Evolutionary conservation across 35 echinoderm and acorn worm genomes (phyloP).

Genomic region (Nesometra sesokonis): DNA sequence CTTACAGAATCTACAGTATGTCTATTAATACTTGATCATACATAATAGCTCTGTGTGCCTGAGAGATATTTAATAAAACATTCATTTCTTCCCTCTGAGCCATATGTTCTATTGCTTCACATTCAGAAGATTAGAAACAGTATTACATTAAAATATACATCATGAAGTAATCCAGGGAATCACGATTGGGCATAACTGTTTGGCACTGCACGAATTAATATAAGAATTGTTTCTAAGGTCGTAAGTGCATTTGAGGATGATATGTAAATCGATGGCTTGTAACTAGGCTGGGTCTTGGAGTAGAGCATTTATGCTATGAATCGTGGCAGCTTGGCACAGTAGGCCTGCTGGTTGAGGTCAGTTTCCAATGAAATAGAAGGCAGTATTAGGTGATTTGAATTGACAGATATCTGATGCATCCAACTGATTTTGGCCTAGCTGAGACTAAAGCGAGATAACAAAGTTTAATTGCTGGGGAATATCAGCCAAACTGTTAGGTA

Average conservation of each 20-base stretch:
- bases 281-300: not conserved
- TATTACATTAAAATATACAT: too few relatives aligned
- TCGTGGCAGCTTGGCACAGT: not conserved
- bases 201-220: too few relatives aligned
- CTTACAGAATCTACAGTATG: too few relatives aligned
- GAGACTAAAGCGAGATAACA: not conserved
- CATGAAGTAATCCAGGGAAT: too few relatives aligned
- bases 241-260: not conserved
- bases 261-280: not conserved
- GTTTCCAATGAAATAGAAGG: not conserved
- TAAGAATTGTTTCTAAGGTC: too few relatives aligned
- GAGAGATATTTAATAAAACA: too few relatives aligned
- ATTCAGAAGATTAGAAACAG: too few relatives aligned
- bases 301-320: not conserved
- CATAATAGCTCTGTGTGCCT: too few relatives aligned
- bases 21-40: too few relatives aligned
- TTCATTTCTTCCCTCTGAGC: too few relatives aligned
- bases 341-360: not conserved
- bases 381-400: not conserved
- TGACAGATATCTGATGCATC: not conserved
- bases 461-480: not conserved
- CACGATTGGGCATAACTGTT: too few relatives aligned
- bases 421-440: not conserved
- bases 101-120: too few relatives aligned
- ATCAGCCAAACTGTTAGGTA: not conserved